phyloP scores from a whole-genome alignment of 1,140 invertebrate genomes.

The Polypedilum vanderplanki region DNA sequence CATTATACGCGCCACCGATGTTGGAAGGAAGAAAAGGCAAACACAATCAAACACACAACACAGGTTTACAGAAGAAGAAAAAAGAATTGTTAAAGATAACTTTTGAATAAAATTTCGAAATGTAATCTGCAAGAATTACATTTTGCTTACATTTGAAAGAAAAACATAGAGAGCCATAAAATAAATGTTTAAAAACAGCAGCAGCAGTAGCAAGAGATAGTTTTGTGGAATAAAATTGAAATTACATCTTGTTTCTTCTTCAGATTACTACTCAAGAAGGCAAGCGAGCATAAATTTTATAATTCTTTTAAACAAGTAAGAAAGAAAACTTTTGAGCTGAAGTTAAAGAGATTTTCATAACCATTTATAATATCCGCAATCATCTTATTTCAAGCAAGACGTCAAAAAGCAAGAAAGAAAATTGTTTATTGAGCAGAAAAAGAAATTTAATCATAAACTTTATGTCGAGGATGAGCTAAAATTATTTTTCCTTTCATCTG shows the following conservation, averaged over 20 bases:
- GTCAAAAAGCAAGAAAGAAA: too few relatives aligned
- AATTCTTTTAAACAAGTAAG: too few relatives aligned
- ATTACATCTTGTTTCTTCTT: slow-evolving; percentile 5
- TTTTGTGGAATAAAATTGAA: background rate
- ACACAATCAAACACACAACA: too few relatives aligned
- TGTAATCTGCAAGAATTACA: background rate
- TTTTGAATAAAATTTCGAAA: background rate
- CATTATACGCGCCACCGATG: too few relatives aligned
- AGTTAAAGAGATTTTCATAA: too few relatives aligned
- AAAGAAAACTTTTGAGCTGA: too few relatives aligned
- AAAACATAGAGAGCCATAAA: background rate
- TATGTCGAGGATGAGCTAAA: background rate
- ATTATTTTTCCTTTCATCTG: slow-evolving; percentile 12
- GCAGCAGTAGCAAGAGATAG: slow-evolving; percentile 1
- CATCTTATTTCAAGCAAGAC: too few relatives aligned
- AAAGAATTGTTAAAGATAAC: background rate
- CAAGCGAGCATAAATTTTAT: too few relatives aligned
- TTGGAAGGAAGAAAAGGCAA: too few relatives aligned
- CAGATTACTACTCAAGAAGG: background rate
- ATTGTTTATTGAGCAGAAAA: too few relatives aligned
- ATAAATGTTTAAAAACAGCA: background rate
- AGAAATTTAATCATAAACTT: too few relatives aligned
- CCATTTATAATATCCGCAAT: too few relatives aligned
- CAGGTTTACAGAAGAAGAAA: background rate
- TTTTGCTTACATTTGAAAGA: background rate